Conservation (phyloP, 2,888 invertebrate species). For the Anthophora plumipes region DNA sequence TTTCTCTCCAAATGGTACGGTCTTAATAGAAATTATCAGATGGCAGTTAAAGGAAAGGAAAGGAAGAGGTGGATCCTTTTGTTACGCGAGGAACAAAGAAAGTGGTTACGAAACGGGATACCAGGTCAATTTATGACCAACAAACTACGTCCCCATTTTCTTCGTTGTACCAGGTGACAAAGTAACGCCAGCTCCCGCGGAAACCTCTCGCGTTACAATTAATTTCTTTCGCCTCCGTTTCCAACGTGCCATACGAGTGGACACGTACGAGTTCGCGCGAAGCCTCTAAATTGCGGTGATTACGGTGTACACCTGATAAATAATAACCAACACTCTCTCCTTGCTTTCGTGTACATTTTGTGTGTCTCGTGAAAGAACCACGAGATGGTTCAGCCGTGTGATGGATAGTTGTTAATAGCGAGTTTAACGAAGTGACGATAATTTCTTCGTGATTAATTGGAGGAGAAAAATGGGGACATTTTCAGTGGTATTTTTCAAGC, state of each 20-base stretch:
- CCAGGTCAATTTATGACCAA: conserved; percentile 57
- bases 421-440: background rate
- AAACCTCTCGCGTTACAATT: conserved; percentile 45
- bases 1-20: background rate
- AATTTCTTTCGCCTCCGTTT: conserved; percentile 30
- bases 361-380: background rate
- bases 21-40: background rate
- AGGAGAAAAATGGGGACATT: background rate
- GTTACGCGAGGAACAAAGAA: conserved; percentile 14
- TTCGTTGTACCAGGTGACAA: conserved; percentile 3
- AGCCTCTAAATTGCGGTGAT: conserved; percentile 27
- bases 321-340: conserved; percentile 10
- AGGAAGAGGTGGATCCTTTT: background rate
- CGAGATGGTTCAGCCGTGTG: background rate
- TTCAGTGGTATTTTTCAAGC: too few species aligned
- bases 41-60: background rate
- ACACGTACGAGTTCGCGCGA: background rate
- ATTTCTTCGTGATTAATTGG: background rate
- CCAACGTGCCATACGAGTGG: background rate
- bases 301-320: conserved; percentile 27
- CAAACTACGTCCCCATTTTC: conserved; percentile 24
- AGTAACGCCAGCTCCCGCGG: conserved; percentile 23
- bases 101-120: conserved; percentile 40
- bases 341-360: background rate
- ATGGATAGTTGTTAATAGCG: conserved; percentile 1